Evolutionary conservation across 1,140 invertebrate genomes (phyloP).

Genomic region (Drosophila virilis): DNA sequence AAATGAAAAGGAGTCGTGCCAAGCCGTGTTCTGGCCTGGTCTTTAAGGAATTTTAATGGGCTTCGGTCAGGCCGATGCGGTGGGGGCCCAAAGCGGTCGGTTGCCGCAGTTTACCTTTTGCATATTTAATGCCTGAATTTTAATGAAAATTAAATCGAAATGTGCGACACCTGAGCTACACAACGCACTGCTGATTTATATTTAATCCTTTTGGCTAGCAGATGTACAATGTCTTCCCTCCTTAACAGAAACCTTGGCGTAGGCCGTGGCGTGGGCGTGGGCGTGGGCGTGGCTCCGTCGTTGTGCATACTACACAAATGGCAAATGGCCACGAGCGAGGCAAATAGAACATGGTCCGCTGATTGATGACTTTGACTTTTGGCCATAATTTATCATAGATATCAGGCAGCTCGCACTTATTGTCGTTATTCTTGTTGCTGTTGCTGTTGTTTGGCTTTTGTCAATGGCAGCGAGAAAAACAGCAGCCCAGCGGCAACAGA

Average conservation of each 20-base stretch:
- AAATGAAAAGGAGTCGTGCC: constrained; percentile 76
- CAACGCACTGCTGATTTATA: constrained; percentile 68
- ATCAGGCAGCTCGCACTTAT: constrained; percentile 47
- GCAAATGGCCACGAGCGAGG: constrained; percentile 66
- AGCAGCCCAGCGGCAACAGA: constrained; percentile 65
- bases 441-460: constrained; percentile 53
- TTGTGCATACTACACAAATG: constrained; percentile 23
- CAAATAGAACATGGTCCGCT: constrained; percentile 76
- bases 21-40: constrained; percentile 36
- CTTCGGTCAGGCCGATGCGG: constrained; percentile 42
- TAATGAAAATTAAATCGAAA: constrained; percentile 83
- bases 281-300: too few relatives aligned
- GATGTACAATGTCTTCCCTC: constrained; percentile 2
- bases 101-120: constrained; percentile 78
- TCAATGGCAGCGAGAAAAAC: constrained; percentile 35
- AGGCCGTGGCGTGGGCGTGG: neutral
- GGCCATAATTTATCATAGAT: constrained; percentile 82
- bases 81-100: neutral
- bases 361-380: constrained; percentile 82
- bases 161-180: constrained; percentile 68
- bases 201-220: constrained; percentile 66
- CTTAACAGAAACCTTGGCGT: neutral
- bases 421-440: constrained; percentile 32
- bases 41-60: constrained; percentile 82
- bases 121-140: constrained; percentile 80